Percentiles rank a stretch among this genome's conserved stretches.
phyloP scores from a whole-genome alignment of 2,113 vertebrate species.

The Psilopsiagon aymara region DNA sequence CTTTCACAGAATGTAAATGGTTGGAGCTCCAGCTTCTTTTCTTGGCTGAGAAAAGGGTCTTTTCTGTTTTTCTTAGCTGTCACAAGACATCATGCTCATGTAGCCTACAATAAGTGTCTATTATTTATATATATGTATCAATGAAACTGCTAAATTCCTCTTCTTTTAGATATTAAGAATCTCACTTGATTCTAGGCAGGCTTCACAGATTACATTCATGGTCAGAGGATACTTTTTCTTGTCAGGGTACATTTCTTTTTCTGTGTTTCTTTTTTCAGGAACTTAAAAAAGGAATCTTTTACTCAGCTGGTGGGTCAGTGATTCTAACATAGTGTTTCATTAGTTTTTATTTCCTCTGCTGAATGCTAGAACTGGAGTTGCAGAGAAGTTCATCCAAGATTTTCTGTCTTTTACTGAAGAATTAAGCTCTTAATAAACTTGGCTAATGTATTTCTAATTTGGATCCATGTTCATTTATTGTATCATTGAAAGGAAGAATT shows the following conservation, averaged over 20 bases:
- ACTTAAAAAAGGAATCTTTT: not conserved
- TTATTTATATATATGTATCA: not conserved
- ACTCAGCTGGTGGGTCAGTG: not conserved
- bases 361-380: constrained; percentile 1
- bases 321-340: constrained; percentile 56
- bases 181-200: not conserved
- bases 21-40: not conserved
- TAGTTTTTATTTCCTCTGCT: constrained; percentile 50
- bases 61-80: constrained; percentile 34
- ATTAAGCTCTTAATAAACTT: constrained; percentile 45
- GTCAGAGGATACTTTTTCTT: constrained; percentile 14
- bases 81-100: not conserved
- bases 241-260: not conserved
- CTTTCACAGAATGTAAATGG: not conserved
- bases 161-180: constrained; percentile 5
- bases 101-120: not conserved
- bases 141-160: not conserved
- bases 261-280: not conserved
- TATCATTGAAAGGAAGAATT: constrained; percentile 13
- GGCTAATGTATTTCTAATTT: constrained; percentile 49
- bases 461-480: constrained; percentile 10
- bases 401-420: not conserved
- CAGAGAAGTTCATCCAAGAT: constrained; percentile 51
- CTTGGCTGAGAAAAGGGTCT: not conserved
- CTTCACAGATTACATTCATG: constrained; percentile 21